phyloP scores from a whole-genome alignment of 2,888 invertebrate genomes.

The Malthinus seriepunctatus region DNA sequence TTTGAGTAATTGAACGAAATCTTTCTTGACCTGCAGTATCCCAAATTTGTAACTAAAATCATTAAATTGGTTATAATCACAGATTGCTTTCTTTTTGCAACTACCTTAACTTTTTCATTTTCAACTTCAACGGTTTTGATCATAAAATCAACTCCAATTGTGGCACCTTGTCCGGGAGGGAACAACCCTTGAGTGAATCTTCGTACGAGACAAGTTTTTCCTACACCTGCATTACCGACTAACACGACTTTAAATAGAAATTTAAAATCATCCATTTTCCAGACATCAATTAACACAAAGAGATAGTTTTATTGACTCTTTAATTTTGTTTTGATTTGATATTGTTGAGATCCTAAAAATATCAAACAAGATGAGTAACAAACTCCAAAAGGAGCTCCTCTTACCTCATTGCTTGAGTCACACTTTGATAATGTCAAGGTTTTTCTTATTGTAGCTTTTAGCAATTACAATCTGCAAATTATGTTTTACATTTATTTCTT shows the following conservation, averaged over 20 bases:
- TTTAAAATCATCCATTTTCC: conserved; percentile 94
- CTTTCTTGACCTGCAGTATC: conserved; percentile 97
- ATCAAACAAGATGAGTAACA: no score
- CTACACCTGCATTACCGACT: conserved; percentile 97
- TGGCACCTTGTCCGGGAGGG: conserved; percentile 97
- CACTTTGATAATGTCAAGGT: no score
- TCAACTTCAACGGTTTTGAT: conserved; percentile 98
- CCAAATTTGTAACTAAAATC: conserved; percentile 91
- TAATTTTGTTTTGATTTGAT: no score
- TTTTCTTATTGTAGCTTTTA: no score
- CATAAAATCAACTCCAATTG: conserved; percentile 99
- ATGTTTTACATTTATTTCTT: no score
- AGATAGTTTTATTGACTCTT: no score
- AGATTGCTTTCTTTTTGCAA: neutral
- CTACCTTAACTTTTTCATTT: conserved; percentile 91
- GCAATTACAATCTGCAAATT: no score
- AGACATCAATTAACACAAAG: no score
- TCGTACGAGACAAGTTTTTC: conserved; percentile 95
- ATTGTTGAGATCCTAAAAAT: no score
- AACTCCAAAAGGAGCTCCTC: no score
- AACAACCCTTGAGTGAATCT: conserved; percentile 97
- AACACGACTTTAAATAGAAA: conserved; percentile 98
- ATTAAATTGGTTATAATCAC: neutral
- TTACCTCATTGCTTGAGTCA: no score
- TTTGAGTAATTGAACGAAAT: conserved; percentile 96